Evolutionary conservation across 2,797 vertebrate genomes (phyloP).

Genomic region (Cottoperca gobio): DNA sequence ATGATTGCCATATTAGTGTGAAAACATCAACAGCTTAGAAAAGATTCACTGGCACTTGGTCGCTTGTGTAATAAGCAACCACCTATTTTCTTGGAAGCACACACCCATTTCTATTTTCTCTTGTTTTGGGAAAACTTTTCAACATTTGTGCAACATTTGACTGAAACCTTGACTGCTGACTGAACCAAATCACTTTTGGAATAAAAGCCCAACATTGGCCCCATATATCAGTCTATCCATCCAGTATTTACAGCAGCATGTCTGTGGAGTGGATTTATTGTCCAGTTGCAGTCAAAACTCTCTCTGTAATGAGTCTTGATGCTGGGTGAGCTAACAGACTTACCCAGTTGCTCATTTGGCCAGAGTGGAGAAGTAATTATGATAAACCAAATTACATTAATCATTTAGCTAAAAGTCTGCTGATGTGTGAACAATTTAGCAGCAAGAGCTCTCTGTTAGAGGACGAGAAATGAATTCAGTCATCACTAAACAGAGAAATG

Average conservation of each 20-base stretch:
- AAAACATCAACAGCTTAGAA: background rate
- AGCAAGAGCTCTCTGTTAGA: conserved; percentile 50
- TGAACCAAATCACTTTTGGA: conserved; percentile 2
- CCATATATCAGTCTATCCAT: conserved; percentile 1
- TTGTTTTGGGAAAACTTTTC: background rate
- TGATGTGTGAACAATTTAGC: conserved; percentile 77
- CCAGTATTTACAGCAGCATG: conserved; percentile 29
- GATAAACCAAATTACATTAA: conserved; percentile 75
- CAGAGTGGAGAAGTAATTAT: conserved; percentile 75
- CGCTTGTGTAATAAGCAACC: background rate
- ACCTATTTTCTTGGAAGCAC: background rate
- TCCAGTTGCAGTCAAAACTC: conserved; percentile 53
- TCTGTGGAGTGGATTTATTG: conserved; percentile 37
- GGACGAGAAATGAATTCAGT: conserved; percentile 47
- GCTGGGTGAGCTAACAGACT: conserved; percentile 66
- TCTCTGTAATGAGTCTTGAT: conserved; percentile 67
- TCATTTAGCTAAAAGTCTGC: conserved; percentile 78
- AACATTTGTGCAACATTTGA: conserved; percentile 3
- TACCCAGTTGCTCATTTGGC: conserved; percentile 76
- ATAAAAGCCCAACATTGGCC: conserved; percentile 8
- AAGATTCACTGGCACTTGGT: background rate
- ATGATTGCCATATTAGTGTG: background rate
- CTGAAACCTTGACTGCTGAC: conserved; percentile 8
- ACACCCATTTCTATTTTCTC: background rate
- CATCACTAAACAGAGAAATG: conserved; percentile 45